Evolutionary conservation across 2,113 vertebrate species (phyloP), one percentile per base, ranked within the genome.

Genomic region (Arothron firmamentum): DNA sequence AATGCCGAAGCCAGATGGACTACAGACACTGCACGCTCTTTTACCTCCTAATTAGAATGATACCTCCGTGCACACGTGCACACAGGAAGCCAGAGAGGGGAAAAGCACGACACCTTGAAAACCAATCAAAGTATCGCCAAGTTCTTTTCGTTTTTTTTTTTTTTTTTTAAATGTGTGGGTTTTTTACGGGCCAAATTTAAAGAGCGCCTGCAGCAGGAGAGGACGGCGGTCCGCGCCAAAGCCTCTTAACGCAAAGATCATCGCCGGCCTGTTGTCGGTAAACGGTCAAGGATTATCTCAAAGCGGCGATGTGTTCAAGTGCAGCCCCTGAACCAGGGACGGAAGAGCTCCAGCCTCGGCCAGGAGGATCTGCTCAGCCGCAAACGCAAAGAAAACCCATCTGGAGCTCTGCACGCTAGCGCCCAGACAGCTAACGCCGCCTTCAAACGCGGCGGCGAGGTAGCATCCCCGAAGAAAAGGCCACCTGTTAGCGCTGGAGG

Each of bases 1-100:
- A 85, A 87, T 82, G 82, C 71, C 68, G 65, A 79, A 81, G 62
- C 82, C 85, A 86, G 83, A 87, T 87, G 87, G 77, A 75, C 67
- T 56, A 28, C 11, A 20, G 70, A 72, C 52, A 42, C 66, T 72
- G 74, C 51, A 79, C 60, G 16, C 52, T 73, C 80, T 77, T 85
- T 83, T 78, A 83, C 74, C 77, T 87, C 72, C 87, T 77, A 85
- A 84, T 84, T 83, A 81, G 72, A 80, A 60, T 38, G 60, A 65
- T 59, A 74, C 68, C 63, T 73, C 59, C 50, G 70, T 75, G 58
- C 60, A 8, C 70, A 67, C 48, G n/a, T 47, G 67, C 59, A 16
- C 62, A 9, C 25, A 20, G 42, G 41, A 52, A 54, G 61, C 62
- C 54, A 42, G 28, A 67, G 15, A 62, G 43, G 62, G 53, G 52